These are phyloP conservation scores for Monochamus saltuarius DNA, from an alignment of 1,140 invertebrate species.

Conservation along the genomic window DNA sequence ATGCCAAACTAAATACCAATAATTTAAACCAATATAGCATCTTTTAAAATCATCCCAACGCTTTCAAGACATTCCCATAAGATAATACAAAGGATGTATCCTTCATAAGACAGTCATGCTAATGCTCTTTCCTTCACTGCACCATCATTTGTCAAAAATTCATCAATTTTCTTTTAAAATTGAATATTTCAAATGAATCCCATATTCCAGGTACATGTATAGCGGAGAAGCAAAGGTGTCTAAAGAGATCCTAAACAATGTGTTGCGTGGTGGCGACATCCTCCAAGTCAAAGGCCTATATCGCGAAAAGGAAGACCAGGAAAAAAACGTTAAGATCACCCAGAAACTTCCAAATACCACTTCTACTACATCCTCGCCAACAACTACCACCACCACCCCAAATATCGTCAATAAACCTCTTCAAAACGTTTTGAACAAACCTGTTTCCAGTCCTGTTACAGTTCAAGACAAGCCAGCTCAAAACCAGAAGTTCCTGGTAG, in stretches of 20 bases:
- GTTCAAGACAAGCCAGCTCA: neutral
- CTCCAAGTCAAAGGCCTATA: conserved; percentile 74
- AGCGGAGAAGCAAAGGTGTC: conserved; percentile 80
- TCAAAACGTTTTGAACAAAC: neutral
- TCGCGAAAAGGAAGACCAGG: conserved; percentile 48
- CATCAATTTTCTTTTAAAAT: too few species aligned
- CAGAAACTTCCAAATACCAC: neutral
- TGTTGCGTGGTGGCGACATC: conserved; percentile 76
- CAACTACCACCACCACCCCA: neutral
- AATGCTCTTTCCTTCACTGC: too few species aligned
- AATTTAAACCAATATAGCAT: too few species aligned
- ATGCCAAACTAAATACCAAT: conserved; percentile 6
- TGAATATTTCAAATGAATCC: too few species aligned
- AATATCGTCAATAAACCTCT: neutral
- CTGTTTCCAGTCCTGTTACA: neutral
- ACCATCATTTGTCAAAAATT: too few species aligned
- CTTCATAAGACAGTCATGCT: too few species aligned
- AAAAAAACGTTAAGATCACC: conserved; percentile 6
- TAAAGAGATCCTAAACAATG: conserved; percentile 76
- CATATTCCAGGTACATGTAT: conserved; percentile 71
- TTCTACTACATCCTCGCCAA: neutral
- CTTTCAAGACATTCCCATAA: too few species aligned
- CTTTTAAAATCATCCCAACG: too few species aligned
- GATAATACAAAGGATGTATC: too few species aligned
- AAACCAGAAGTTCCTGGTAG: neutral